These are phyloP conservation scores for Pseudolycoriella hygida DNA, from an alignment of 2,888 invertebrate genomes.

Conservation along the genomic window DNA sequence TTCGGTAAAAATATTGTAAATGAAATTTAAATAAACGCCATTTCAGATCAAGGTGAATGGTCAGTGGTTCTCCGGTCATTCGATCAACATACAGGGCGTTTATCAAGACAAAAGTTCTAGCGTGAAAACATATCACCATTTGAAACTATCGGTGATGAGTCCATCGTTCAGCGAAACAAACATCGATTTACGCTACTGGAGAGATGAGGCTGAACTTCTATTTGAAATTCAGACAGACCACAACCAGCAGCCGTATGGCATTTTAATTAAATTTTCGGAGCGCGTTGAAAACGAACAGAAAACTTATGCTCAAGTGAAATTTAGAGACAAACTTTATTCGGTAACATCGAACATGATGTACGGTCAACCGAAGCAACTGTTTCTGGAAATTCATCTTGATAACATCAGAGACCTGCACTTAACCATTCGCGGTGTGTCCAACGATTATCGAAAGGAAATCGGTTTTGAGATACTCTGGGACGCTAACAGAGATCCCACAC, in stretches of 20 bases:
- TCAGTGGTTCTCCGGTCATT: constrained; percentile 59
- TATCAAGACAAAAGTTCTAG: constrained; percentile 58
- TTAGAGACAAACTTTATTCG: constrained; percentile 50
- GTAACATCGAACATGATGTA: constrained; percentile 44
- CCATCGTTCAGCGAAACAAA: constrained; percentile 54
- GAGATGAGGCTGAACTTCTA: constrained; percentile 48
- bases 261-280: constrained; percentile 43
- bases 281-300: constrained; percentile 40
- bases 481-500: constrained; percentile 64
- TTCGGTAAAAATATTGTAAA: too few species aligned
- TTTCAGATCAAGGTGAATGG: constrained; percentile 49
- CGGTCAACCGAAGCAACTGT: constrained; percentile 43
- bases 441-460: constrained; percentile 41
- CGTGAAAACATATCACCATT: constrained; percentile 40
- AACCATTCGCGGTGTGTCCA: constrained; percentile 41
- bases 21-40: too few species aligned
- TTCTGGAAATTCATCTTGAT: constrained; percentile 62
- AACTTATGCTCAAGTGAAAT: constrained; percentile 45
- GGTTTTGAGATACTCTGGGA: constrained; percentile 69
- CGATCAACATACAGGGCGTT: constrained; percentile 44
- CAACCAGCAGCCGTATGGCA: constrained; percentile 45
- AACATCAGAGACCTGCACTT: constrained; percentile 55
- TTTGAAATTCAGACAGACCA: constrained; percentile 35
- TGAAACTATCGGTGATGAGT: constrained; percentile 54
- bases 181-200: constrained; percentile 44